Evolutionary conservation across 2,888 invertebrate genomes (phyloP), one percentile per base, ranked within the genome.

Genomic region (Meteorus colon): DNA sequence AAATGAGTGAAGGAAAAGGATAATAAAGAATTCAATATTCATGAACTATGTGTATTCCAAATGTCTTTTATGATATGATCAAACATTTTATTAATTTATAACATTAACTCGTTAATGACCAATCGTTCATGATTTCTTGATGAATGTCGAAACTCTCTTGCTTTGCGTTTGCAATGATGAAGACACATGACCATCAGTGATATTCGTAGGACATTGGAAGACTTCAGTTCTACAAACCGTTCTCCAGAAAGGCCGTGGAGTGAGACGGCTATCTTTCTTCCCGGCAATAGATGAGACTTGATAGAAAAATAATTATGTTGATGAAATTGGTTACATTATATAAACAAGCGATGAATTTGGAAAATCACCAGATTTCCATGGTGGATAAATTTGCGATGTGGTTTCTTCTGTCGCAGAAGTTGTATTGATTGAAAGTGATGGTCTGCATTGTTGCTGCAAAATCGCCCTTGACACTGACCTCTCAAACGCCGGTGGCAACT

Each of bases 401-500:
- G 79, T 78, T 75, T 83, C 84, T 4, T 79, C 81, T 55, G 80
- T 80, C 5, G 78, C 79, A 48, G 87, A 82, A 16, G 82, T 82
- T 45, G 84, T 84, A 19, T 84, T 80, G 51, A 86, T 78, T 34
- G 83, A 84, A 62, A 88, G 82, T 80, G 86, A 84, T 14, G 86
- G 84, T 55, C 84, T 84, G 19, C 85, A 80, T 71, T 85, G 82
- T 69, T 88, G 83, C 72, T 88, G 87, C 74, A 87, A 84, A 78
- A 89, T 86, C 19, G 89, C 89, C 75, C 88, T 82, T 1, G 88
- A 88, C 74, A 89, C 85, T 27, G 89, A 89, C 81, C 84, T 81
- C 80, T 85, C 83, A 73, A 89, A 87, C 4, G 89, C 86, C 8
- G 87, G 86, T n/a, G 89, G 89, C 51, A 89, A 80, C 81, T 89